Conservation (phyloP, 2,797 vertebrate species). For the Smutsia temminckii region DNA sequence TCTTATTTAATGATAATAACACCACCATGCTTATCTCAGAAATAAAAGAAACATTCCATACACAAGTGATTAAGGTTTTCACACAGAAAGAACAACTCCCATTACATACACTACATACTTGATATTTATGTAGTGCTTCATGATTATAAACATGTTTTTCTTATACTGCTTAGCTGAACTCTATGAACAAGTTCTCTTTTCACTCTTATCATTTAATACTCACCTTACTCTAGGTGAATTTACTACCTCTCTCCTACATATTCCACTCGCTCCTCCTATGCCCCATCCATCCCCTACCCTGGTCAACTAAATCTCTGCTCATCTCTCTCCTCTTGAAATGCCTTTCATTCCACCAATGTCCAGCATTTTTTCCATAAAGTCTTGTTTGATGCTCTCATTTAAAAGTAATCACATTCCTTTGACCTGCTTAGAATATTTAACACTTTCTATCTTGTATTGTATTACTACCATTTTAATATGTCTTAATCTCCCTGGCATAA, state of each 20-base stretch:
- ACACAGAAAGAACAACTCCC: background rate
- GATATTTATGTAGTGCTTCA: background rate
- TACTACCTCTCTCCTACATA: background rate
- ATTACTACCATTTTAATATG: conserved; percentile 26
- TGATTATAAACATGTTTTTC: background rate
- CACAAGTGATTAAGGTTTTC: background rate
- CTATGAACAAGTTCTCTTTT: background rate
- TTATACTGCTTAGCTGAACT: background rate
- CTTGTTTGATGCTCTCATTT: conserved; percentile 46
- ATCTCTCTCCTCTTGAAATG: background rate
- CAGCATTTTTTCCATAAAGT: conserved; percentile 23
- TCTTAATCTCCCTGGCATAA: background rate
- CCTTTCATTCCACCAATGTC: conserved; percentile 38
- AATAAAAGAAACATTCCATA: conserved; percentile 8
- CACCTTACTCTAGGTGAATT: background rate
- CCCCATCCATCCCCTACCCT: background rate
- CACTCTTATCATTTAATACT: background rate
- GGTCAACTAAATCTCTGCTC: conserved; percentile 29
- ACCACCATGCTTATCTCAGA: background rate
- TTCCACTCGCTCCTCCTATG: conserved; percentile 26
- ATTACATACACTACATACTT: background rate
- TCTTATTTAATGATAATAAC: conserved; percentile 25
- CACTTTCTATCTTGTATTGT: background rate
- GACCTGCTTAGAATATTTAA: conserved; percentile 44
- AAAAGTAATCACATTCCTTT: conserved; percentile 31